Evolutionary conservation across 2,888 invertebrate genomes (phyloP), one percentile per base, ranked within the genome.

Genomic region (Cheilosia vernalis): DNA sequence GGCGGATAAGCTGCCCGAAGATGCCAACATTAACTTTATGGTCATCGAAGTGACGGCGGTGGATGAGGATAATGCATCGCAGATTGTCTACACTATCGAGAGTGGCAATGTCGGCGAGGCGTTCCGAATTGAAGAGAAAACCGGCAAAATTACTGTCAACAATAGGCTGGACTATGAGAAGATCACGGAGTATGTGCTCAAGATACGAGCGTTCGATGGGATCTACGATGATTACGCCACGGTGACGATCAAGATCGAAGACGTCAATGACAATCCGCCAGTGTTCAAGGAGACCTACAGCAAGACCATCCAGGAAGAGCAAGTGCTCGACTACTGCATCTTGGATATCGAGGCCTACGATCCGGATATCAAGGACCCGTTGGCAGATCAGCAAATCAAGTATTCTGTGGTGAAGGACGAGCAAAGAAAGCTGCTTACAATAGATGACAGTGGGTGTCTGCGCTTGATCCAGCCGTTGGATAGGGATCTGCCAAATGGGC

Each of bases 211-310:
- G 0, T 96, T 95, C 86, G 97, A 98, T 90, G 98, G 98, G 1
- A 93, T 95, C 63, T 97, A 94, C 90, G 95, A 96, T 87, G 97
- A 97, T 89, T 95, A 95, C 73, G 96, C 98, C 0, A 95, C 94
- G 88, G 98, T 98, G 0, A 94, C 95, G 63, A 97, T 98, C 61
- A 95, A 95, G 88, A 96, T 98, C 67, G 95, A 95, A 88, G 97
- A 99, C 91, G 95, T 98, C 56, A 99, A 99, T 90, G 99, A 99
- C 90, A 98, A 98, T 91, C 95, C 96, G 0, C 99, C 99, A 0
- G 94, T 95, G 1, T 98, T 99, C 89, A 92, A 94, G 60, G 95
- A 95, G 64, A 93, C 95, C 63, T 95, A 95, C 88, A 95, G 95
- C 67, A 95, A 95, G 63, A 95, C 95, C 0, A 96, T 97, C 79